Evolutionary conservation across 2,113 vertebrate genomes (phyloP).

Genomic region (Myiagra hebetior): DNA sequence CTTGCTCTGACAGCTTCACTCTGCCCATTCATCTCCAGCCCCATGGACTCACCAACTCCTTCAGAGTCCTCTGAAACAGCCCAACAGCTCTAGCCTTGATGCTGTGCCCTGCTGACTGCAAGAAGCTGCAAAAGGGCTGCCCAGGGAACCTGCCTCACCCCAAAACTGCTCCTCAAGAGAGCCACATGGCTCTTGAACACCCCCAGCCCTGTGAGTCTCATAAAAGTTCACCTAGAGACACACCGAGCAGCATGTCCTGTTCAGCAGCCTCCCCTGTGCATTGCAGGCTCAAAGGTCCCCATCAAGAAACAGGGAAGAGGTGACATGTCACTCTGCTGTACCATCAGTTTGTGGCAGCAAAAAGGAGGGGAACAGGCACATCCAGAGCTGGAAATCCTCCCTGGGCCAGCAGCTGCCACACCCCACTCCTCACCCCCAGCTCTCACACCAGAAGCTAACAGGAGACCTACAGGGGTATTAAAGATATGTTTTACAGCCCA

Average conservation of each 20-base stretch:
- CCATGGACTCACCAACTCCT: neutral
- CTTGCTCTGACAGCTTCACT: neutral
- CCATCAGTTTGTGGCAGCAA: neutral
- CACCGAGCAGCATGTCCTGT: rapidly evolving
- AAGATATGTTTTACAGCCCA: neutral
- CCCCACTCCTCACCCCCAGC: neutral
- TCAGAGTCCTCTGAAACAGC: neutral
- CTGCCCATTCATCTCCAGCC: neutral
- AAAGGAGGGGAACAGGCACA: neutral
- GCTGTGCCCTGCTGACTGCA: rapidly evolving
- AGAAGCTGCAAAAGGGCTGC: rapidly evolving
- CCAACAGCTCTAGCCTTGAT: neutral
- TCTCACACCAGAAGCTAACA: neutral
- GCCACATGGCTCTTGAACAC: neutral
- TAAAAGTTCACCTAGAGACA: neutral
- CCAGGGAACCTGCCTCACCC: neutral
- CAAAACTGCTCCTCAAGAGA: neutral
- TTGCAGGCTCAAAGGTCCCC: neutral
- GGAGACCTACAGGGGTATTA: neutral
- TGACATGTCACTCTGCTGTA: neutral
- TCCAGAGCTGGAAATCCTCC: neutral
- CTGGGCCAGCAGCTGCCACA: neutral
- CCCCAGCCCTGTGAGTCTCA: neutral
- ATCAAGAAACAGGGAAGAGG: neutral
- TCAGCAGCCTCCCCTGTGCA: neutral